Base-by-base conservation (phyloP, 2,888 invertebrate genomes). In the Leucophenga montana region DNA sequence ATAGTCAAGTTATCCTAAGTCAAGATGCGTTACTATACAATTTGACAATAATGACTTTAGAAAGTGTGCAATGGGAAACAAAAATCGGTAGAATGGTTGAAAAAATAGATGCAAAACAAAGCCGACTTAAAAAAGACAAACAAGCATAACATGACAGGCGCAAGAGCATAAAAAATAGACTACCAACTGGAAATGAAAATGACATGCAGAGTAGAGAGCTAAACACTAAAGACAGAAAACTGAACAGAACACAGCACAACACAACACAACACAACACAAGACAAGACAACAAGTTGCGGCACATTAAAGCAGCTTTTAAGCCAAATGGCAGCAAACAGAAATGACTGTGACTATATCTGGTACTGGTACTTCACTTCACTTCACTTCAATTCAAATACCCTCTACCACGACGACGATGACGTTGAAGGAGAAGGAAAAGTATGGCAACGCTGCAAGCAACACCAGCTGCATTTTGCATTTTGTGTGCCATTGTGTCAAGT, bases 401-500 rank as follows among this genome's bases (percentile, higher is more conserved):
- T 5, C 39, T 1, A 39, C 39, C 1, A 39, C 39, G 11, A 39
- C 27, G 27, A 27, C 27, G 27, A 2, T 27, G 27, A 3, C 4
- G 27, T 27, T 27, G 4, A 8, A 39, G 11, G 11, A 39, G 11
- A 39, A 39, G 8, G 11, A 39, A 3, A 33, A 39, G 39, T 11
- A 39, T 11, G 27, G 16, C 53, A 22, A 31, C 66, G 20, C 44
- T 62, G 18, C 65, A 61, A 71, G 74, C 18, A 31, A 69, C 18
- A 31, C 44, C 46, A n/a, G 64, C 27, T n/a, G 64, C 64, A 61
- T 74, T 76, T 79, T 84, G 86, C 84, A 84, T 85, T 85, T 76
- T 85, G 79, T 85, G 85, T 83, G 86, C 81, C 83, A 85, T 84
- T 85, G 85, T 85, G 86, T 85, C 85, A 85, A 85, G 85, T 85